Evolutionary conservation across 2,888 invertebrate genomes (phyloP).

Genomic region (Tinea pellionella): DNA sequence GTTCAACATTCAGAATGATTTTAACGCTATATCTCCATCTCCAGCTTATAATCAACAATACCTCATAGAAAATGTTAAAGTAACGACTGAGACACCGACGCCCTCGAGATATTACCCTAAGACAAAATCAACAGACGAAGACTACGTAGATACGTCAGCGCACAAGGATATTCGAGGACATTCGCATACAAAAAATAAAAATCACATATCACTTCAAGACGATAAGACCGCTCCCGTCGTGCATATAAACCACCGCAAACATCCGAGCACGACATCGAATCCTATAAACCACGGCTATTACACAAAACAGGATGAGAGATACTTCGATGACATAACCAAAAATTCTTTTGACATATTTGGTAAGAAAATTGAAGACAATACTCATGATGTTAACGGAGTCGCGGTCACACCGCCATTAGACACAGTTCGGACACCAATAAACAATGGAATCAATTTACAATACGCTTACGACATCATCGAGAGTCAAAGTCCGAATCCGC

Average conservation of each 20-base stretch:
- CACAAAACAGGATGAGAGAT: conserved; percentile 74
- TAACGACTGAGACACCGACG: conserved; percentile 63
- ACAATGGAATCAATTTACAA: conserved; percentile 64
- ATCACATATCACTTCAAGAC: conserved; percentile 43
- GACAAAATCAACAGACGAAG: conserved; percentile 53
- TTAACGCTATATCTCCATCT: conserved; percentile 51
- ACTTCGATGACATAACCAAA: conserved; percentile 78
- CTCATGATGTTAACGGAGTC: conserved; percentile 54
- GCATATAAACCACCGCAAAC: conserved; percentile 31
- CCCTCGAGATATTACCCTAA: conserved; percentile 63
- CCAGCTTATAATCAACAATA: conserved; percentile 54
- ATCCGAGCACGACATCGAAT: conserved; percentile 62
- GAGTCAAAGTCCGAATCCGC: conserved; percentile 41
- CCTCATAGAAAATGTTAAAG: conserved; percentile 53
- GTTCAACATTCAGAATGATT: conserved; percentile 53
- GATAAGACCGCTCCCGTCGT: conserved; percentile 42
- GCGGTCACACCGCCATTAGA: conserved; percentile 57
- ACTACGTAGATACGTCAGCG: conserved; percentile 46
- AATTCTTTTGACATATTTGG: conserved; percentile 81
- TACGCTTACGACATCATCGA: conserved; percentile 62
- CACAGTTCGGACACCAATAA: conserved; percentile 55
- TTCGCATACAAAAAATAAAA: conserved; percentile 37
- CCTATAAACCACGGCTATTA: conserved; percentile 73
- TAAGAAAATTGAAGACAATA: conserved; percentile 71
- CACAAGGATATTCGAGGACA: conserved; percentile 32